Conservation (phyloP, 2,113 vertebrate genomes). For the Gorsachius goisagi region DNA sequence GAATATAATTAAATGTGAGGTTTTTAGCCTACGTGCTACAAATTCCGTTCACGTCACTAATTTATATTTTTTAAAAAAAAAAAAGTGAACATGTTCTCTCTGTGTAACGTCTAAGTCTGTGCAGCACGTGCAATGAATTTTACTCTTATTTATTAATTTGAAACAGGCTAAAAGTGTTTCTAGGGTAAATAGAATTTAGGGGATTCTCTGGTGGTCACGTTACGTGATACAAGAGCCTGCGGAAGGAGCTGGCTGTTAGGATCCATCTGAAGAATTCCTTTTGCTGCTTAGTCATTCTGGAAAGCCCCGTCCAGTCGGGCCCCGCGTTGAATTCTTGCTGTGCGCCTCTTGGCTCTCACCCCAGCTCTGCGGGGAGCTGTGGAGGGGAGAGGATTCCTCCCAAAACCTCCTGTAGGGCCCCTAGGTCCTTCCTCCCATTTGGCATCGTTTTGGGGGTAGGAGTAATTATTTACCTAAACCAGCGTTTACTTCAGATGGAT, state of each 20-base stretch:
- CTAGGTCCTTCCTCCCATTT: not conserved
- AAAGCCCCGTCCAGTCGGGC: not conserved
- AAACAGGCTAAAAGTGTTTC: not conserved
- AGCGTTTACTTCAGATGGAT: not conserved
- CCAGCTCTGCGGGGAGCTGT: not conserved
- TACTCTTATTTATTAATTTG: not conserved
- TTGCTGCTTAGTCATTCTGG: not conserved
- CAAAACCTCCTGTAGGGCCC: not conserved
- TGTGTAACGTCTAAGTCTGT: not conserved
- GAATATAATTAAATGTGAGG: not conserved
- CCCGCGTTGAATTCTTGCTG: not conserved
- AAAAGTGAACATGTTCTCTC: fast-evolving
- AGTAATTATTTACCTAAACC: not conserved
- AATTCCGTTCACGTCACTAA: not conserved
- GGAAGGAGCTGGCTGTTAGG: not conserved
- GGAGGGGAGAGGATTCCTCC: not conserved
- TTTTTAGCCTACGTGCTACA: not conserved
- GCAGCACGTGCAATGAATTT: not conserved
- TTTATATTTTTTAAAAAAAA: not conserved
- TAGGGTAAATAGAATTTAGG: not conserved
- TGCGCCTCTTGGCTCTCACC: not conserved
- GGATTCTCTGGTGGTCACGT: not conserved
- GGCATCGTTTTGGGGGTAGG: not conserved
- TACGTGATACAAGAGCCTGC: too few species aligned
- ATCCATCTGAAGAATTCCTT: not conserved